phyloP scores from a whole-genome alignment of 1,140 invertebrate genomes.

The Bilobella aurantiaca region DNA sequence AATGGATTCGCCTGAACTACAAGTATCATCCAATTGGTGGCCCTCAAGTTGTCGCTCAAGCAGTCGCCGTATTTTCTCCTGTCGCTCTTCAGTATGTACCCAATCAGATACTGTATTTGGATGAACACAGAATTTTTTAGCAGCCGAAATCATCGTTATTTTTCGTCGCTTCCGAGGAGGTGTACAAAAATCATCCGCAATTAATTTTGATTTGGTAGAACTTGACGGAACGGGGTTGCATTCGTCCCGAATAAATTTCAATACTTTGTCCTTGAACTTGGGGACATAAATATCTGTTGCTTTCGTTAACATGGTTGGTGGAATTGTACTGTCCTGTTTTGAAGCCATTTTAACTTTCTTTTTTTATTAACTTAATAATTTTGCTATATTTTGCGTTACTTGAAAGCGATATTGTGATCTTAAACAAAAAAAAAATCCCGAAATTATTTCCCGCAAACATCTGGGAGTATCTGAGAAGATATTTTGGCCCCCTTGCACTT shows the following conservation, averaged over 20 bases:
- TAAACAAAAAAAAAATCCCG: too few relatives aligned
- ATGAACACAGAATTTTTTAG: background rate
- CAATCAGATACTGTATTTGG: constrained; percentile 16
- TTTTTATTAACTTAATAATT: too few relatives aligned
- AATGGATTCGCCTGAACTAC: background rate
- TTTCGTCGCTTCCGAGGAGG: background rate
- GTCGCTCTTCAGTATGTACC: constrained; percentile 20
- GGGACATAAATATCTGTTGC: background rate
- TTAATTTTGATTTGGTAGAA: background rate
- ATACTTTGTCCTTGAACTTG: background rate
- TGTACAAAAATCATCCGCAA: too few relatives aligned
- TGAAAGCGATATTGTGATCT: too few relatives aligned
- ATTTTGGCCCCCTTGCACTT: too few relatives aligned
- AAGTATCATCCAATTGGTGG: background rate
- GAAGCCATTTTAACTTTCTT: too few relatives aligned
- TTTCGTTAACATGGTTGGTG: background rate
- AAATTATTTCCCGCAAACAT: too few relatives aligned
- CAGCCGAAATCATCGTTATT: background rate
- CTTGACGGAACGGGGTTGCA: background rate
- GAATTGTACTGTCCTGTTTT: too few relatives aligned
- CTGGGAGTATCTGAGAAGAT: too few relatives aligned
- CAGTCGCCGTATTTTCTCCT: constrained; percentile 16
- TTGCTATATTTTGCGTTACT: too few relatives aligned
- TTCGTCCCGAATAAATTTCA: background rate
- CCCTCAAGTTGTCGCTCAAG: constrained; percentile 1